These are phyloP conservation scores for Tinamus major DNA, from an alignment of 2,797 vertebrate species.

Conservation along the genomic window DNA sequence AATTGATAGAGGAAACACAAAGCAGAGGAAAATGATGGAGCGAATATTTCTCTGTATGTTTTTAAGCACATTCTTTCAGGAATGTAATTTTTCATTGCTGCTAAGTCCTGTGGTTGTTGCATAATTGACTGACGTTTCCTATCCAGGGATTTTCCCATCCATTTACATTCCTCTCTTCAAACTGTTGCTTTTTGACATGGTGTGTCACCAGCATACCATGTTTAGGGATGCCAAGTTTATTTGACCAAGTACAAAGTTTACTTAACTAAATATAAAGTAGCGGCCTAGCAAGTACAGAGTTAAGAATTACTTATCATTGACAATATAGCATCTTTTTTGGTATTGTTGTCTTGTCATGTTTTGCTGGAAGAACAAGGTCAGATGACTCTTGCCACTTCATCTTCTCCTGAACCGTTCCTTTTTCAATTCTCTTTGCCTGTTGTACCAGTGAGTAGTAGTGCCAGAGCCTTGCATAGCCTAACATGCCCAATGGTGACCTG, in stretches of 20 bases:
- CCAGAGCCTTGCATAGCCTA: background rate
- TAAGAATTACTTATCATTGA: background rate
- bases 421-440: background rate
- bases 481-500: background rate
- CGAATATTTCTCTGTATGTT: background rate
- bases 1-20: background rate
- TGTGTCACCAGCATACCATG: slow-evolving; percentile 17
- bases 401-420: background rate
- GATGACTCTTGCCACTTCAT: background rate
- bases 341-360: background rate
- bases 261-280: slow-evolving; percentile 18
- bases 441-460: background rate
- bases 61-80: background rate
- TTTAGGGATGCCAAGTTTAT: slow-evolving; percentile 37
- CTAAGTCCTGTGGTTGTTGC: background rate
- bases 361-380: background rate
- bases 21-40: background rate
- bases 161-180: slow-evolving; percentile 20
- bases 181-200: slow-evolving; percentile 17
- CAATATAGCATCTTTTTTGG: background rate
- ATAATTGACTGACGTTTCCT: slow-evolving; percentile 30
- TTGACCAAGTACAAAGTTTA: slow-evolving; percentile 34
- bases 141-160: background rate
- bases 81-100: slow-evolving; percentile 5
- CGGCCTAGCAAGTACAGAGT: background rate